These are phyloP conservation scores for Mesodorylaimus sp. DNA, from an alignment of 2,888 invertebrate genomes.

Conservation along the genomic window DNA sequence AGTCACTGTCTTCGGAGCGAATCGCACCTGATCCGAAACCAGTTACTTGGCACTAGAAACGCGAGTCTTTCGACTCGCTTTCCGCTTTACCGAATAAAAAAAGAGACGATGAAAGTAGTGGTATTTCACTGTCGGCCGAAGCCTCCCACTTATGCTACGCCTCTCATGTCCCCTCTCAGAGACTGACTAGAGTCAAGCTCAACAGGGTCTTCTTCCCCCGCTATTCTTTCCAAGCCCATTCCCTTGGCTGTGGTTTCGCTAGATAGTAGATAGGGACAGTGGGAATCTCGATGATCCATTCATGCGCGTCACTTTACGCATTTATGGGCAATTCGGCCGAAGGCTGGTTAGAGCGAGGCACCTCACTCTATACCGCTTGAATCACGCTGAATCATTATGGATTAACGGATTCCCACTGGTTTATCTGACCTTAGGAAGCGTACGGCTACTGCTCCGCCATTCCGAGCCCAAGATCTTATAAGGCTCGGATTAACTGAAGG, in stretches of 20 bases:
- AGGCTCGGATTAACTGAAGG: too few relatives aligned
- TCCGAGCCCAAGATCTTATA: too few relatives aligned
- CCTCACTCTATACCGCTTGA: too few relatives aligned
- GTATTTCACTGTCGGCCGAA: constrained; percentile 33
- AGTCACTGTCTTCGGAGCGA: constrained; percentile 43
- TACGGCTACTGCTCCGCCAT: too few relatives aligned
- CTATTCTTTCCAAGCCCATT: constrained; percentile 50
- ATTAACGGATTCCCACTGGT: too few relatives aligned
- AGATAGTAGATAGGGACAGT: constrained; percentile 43
- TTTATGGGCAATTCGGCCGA: too few relatives aligned
- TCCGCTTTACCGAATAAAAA: constrained; percentile 29
- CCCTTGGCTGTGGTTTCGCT: constrained; percentile 47
- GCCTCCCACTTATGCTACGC: constrained; percentile 32
- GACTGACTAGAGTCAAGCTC: too few relatives aligned
- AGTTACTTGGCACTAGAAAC: constrained; percentile 32
- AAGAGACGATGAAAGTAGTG: constrained; percentile 41
- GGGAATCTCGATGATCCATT: too few relatives aligned
- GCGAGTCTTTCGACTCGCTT: constrained; percentile 21
- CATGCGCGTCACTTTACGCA: constrained; percentile 45
- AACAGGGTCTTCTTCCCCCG: constrained; percentile 52
- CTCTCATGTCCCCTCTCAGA: constrained; percentile 31
- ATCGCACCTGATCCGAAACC: too few relatives aligned
- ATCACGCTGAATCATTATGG: too few relatives aligned
- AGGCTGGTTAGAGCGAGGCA: too few relatives aligned
- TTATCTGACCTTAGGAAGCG: too few relatives aligned